Evolutionary conservation across 2,797 vertebrate genomes (phyloP), one percentile per base, ranked within the genome.

Genomic region (Bryconaethiops microstoma): DNA sequence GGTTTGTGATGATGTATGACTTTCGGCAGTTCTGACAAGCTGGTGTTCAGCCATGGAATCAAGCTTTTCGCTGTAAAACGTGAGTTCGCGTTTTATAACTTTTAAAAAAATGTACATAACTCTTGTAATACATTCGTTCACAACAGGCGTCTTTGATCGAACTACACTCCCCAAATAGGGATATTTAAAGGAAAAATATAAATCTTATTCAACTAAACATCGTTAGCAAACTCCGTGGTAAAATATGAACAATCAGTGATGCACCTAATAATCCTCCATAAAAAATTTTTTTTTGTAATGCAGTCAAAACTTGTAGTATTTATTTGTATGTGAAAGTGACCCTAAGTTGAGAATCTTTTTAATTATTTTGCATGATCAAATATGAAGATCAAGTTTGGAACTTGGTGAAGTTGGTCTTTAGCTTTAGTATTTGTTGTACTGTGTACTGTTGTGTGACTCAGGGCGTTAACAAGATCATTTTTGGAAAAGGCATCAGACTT

Each of bases 401-500:
- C 29, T 45, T 68, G 52, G 63, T 39, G 12, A 5, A 16, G 21
- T 35, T 13, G 2, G 12, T 5, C 4, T 21, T 16, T 35, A 39
- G 42, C 21, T 65, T 19, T 2, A 5, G 78, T 84, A 68, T 85
- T 82, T 84, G 81, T 2, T 68, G 74, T 74, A 60, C 29, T 42
- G 16, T 54, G 10, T 52, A 0, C 19, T 63, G 60, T 48, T 86
- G 87, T 86, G 87, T 86, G 85, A 80, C 74, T 86, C 8, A 9
- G 23, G 52, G 7, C 17, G 23, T 35, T 64, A 48, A 68, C 67
- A 84, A 55, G 65, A 45, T 88, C 1, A 45, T 80, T 69, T 87
- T 87, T 84, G 85, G 78, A 17, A 67, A 76, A 76, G 86, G 80
- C 10, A 83, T 76, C 62, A 84, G 77, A 39, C 72, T 89, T 5